Percentiles rank a stretch among this genome's conserved stretches.
Conservation (phyloP, 2,797 vertebrate species). For the Octomys mimax region DNA sequence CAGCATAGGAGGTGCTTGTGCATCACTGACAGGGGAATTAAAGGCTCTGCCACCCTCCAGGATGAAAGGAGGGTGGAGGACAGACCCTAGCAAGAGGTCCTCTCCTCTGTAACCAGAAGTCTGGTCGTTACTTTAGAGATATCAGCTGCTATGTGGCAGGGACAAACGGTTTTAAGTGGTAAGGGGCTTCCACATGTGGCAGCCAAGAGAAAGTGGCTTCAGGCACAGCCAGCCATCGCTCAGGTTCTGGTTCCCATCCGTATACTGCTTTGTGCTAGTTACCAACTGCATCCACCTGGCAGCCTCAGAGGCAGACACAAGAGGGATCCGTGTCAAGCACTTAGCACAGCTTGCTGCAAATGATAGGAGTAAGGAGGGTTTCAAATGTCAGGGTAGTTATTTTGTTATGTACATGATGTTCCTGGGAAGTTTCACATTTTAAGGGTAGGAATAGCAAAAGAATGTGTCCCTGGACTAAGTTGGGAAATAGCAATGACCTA, state of each 20-base stretch:
- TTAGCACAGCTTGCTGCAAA: not conserved
- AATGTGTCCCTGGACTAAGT: conserved; percentile 8
- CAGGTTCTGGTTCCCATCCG: not conserved
- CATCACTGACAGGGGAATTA: not conserved
- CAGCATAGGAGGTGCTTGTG: conserved; percentile 71
- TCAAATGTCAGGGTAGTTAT: not conserved
- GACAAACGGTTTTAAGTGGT: not conserved
- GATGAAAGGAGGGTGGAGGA: conserved; percentile 53
- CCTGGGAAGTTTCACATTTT: not conserved
- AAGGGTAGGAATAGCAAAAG: not conserved
- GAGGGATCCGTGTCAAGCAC: not conserved
- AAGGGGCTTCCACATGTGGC: not conserved
- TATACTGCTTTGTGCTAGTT: not conserved
- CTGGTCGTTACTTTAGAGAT: conserved; percentile 28
- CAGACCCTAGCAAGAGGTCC: not conserved
- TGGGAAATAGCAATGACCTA: conserved; percentile 43
- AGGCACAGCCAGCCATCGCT: not conserved
- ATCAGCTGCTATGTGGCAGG: not conserved
- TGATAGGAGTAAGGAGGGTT: not conserved
- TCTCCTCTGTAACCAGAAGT: rapidly evolving
- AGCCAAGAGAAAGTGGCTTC: not conserved
- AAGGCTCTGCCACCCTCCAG: conserved; percentile 12
- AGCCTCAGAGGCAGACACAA: not conserved
- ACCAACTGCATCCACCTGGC: not conserved
- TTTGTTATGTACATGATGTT: not conserved